These are phyloP conservation scores for Charina bottae DNA, from an alignment of 2,113 vertebrate genomes.

Conservation along the genomic window DNA sequence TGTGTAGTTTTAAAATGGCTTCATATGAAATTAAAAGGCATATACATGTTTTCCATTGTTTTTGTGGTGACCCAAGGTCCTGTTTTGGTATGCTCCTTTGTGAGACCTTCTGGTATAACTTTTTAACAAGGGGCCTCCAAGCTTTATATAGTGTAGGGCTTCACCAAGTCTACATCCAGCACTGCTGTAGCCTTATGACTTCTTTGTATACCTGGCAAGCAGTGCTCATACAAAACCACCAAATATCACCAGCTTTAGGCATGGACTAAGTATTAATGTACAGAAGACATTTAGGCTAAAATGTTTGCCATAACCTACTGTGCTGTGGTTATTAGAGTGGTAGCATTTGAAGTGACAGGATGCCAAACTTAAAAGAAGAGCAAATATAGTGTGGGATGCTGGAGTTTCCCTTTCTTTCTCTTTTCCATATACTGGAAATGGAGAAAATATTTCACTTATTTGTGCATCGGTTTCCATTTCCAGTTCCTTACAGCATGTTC, in stretches of 20 bases:
- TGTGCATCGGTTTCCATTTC: background rate
- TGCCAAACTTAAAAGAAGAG: background rate
- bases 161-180: background rate
- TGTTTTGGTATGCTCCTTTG: background rate
- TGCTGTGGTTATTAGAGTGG: background rate
- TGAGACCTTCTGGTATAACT: background rate
- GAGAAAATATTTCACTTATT: no score
- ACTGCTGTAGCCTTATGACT: background rate
- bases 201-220: background rate
- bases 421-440: background rate
- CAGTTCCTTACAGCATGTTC: background rate
- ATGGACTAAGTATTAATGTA: background rate
- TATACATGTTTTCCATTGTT: background rate
- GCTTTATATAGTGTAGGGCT: background rate
- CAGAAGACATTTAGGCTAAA: background rate
- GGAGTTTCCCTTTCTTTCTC: background rate
- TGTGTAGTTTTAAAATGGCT: background rate
- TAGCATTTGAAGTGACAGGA: background rate
- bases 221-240: no score
- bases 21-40: background rate
- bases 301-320: background rate
- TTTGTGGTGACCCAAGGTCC: background rate
- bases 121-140: background rate
- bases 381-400: background rate
- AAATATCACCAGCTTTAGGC: background rate